phyloP scores from a whole-genome alignment of 2,797 vertebrate species.

The Pipistrellus nathusii region DNA sequence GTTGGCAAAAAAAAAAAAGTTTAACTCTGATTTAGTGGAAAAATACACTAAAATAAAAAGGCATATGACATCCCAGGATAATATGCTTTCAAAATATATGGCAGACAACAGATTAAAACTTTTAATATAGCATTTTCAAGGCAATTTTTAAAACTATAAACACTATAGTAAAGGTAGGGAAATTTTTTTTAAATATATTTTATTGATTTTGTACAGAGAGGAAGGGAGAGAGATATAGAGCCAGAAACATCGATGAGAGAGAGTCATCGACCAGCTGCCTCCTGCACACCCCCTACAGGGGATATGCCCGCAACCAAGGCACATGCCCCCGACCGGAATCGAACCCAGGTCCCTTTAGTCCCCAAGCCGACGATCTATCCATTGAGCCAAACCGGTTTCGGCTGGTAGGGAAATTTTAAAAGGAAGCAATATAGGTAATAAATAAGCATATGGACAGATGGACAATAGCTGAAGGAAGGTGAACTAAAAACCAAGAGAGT shows the following conservation, averaged over 20 bases:
- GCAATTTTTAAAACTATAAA: constrained; percentile 5
- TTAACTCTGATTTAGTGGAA: neutral
- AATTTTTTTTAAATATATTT: too few species aligned
- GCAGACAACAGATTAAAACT: neutral
- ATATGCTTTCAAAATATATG: neutral
- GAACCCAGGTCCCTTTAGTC: too few species aligned
- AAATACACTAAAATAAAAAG: constrained; percentile 31
- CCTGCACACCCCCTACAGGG: too few species aligned
- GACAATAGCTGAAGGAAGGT: neutral
- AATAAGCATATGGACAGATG: neutral
- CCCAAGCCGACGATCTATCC: too few species aligned
- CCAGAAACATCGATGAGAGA: too few species aligned
- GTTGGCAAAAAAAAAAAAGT: neutral
- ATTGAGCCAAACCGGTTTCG: too few species aligned
- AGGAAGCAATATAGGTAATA: neutral
- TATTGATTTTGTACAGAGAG: too few species aligned
- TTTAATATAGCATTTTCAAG: constrained; percentile 1
- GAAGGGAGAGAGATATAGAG: too few species aligned
- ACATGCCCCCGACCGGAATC: too few species aligned
- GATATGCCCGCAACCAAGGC: too few species aligned
- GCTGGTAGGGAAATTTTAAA: constrained; percentile 3
- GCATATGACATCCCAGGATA: neutral
- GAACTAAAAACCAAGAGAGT: neutral
- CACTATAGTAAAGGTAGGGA: neutral
- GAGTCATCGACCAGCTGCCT: too few species aligned